These are phyloP conservation scores for Spisula subtruncata DNA, from an alignment of 2,888 invertebrate genomes.

Conservation along the genomic window DNA sequence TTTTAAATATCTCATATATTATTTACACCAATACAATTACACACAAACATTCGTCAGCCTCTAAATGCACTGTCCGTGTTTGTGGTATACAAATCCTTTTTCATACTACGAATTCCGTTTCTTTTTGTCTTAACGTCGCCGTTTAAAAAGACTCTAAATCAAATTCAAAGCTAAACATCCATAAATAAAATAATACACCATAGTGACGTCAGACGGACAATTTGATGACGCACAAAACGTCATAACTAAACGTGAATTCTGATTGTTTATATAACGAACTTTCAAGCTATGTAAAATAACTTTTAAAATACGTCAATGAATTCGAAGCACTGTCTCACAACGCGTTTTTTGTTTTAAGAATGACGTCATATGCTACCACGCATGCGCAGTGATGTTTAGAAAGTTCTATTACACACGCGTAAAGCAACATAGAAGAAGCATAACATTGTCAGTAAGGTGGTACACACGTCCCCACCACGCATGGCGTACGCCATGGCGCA, in stretches of 20 bases:
- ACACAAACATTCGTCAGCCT: not conserved
- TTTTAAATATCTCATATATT: conserved; percentile 26
- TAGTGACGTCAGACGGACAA: not conserved
- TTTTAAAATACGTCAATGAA: not conserved
- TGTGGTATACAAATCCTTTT: not conserved
- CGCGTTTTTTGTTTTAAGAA: not conserved
- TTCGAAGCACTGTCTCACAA: conserved; percentile 14
- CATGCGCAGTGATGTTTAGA: conserved; percentile 28
- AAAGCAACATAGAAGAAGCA: conserved; percentile 37
- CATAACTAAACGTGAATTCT: not conserved
- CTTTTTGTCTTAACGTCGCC: not conserved
- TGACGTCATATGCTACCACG: conserved; percentile 6
- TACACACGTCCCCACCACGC: conserved; percentile 32
- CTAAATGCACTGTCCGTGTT: not conserved
- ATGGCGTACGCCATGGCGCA: conserved; percentile 17
- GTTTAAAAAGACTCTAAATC: not conserved
- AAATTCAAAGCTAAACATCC: not conserved
- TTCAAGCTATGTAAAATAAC: not conserved
- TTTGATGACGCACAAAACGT: not conserved
- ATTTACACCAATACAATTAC: not conserved
- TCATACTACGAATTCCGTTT: not conserved
- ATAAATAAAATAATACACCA: not conserved
- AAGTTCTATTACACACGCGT: conserved; percentile 41
- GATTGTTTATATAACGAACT: not conserved
- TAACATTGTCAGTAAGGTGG: conserved; percentile 39